A percentile compares a stretch with the other conserved stretches of the same genome.
phyloP scores from a whole-genome alignment of 2,888 invertebrate genomes.

The Calameuta idolon region DNA sequence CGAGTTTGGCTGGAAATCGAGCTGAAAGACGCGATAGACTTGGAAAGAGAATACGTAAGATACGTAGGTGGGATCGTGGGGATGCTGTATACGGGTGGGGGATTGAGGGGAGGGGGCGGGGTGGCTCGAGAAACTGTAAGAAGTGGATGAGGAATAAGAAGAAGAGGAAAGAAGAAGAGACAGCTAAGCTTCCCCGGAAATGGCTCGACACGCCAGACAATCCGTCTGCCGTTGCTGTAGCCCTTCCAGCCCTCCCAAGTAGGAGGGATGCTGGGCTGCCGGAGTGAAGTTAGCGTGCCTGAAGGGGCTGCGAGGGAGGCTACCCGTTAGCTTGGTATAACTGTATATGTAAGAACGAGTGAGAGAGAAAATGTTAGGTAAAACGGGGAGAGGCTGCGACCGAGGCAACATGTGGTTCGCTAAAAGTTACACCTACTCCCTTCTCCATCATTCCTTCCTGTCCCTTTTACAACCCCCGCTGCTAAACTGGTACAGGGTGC shows the following conservation, averaged over 20 bases:
- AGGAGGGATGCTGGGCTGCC: background rate
- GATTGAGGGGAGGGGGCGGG: too few relatives aligned
- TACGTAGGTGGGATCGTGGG: slow-evolving; percentile 12
- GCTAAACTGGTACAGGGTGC: background rate
- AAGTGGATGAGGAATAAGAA: background rate
- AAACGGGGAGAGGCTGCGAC: slow-evolving; percentile 26
- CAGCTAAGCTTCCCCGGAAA: slow-evolving; percentile 26
- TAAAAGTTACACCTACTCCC: slow-evolving; percentile 39
- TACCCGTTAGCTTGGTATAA: background rate
- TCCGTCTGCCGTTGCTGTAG: slow-evolving; percentile 33
- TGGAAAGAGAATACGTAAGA: slow-evolving; percentile 1
- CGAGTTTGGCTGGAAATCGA: background rate
- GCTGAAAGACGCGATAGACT: background rate
- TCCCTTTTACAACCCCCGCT: background rate
- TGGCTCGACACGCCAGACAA: slow-evolving; percentile 41
- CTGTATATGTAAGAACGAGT: background rate
- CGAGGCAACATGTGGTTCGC: slow-evolving; percentile 54
- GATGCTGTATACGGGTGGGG: background rate
- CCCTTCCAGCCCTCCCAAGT: slow-evolving; percentile 17
- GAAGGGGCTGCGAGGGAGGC: background rate
- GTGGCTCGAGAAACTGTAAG: background rate
- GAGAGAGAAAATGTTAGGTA: slow-evolving; percentile 21
- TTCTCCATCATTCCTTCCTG: slow-evolving; percentile 21
- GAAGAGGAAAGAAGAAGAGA: slow-evolving; percentile 11
- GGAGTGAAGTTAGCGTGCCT: background rate